Evolutionary conservation across 30 jellyfish, hydroid and myxozoan genomes (phyloP), one percentile per base, ranked within the genome.

Genomic region (Aurelia sp.): DNA sequence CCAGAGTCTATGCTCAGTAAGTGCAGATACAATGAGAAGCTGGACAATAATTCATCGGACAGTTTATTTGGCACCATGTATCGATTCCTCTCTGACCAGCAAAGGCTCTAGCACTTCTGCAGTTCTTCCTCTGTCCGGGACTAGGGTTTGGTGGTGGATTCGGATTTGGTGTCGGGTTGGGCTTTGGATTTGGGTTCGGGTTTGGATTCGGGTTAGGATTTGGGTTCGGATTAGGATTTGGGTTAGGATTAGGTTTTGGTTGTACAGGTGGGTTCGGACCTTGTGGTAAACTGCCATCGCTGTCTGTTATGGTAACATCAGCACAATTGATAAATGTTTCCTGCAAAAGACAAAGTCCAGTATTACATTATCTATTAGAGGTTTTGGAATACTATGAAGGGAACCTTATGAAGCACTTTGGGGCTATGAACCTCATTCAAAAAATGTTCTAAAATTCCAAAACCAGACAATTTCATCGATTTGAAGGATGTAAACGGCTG

Each of bases 261-360:
- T 4, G 74, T n/a, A 11, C 22, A 27, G 74, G 47, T 12, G 22
- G 24, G 30, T 21, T 21, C 10, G 75, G 75, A 4, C 40, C 75
- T 44, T 21, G 30, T 5, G 75, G 75, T 4, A 21, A 35, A 17
- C 50, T 13, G 27, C 73, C 72, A 51, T 13, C 72, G 33, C 15
- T 24, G 15, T 53, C 59, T 55, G 31, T 53, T 21, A 83, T 83
- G 40, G 44, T 61, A 10, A 84, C 62, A 61, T 84, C 93, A n/a
- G 93, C 93, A 21, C 93, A 84, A 55, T 84, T 84, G 77, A 84
- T 81, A 55, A 84, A 84, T 8, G 93, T 84, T 48, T 84, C 93
- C 81, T 84, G 79, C 3, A 30, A 57, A 21, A 75, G 59, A 17
- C n/a, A 19, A 9, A 20, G 9, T 44, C 1, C 8, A 7, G 7